Evolutionary conservation across 2,888 invertebrate genomes (phyloP), one percentile per base, ranked within the genome.

Genomic region (Epinotia brunnichana): DNA sequence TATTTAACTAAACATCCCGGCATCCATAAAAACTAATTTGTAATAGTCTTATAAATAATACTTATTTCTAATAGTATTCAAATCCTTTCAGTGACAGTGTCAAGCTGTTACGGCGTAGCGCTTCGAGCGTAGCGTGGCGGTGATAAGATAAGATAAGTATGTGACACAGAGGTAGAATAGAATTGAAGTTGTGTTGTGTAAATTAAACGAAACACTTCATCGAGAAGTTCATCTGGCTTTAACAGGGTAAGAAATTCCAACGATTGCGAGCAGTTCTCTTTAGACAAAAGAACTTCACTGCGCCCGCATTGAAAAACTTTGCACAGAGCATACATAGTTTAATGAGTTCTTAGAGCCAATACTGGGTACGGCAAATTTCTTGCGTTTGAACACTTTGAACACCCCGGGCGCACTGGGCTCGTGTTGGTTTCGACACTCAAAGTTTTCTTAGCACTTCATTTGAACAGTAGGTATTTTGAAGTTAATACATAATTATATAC

Each of bases 281-380:
- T 72, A 73, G 74, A 77, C 77, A 78, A 79, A 77, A 78, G 76
- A 71, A 74, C 53, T 53, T 39, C 21, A 66, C 73, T 76, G 70
- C 76, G 71, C 64, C 74, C 74, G 76, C 80, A 84, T 85, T 88
- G 85, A 86, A 88, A 87, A 88, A 87, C 81, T 88, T 88, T 80
- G 72, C 73, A 71, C 78, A 74, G 75, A 75, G 79, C 79, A 80
- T 83, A 85, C 79, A 80, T 83, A 85, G 80, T 88, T 89, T 85
- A 87, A 88, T 88, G 87, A 88, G 86, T 87, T 88, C 24, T 15
- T 10, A 24, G 57, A 59, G 64, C 51, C 24, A 69, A 54, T 54
- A 54, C 61, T 69, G 66, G 17, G 64, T 64, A 24, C 21, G 51
- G 21, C 51, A 39, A 24, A 64, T 70, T 59, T 57, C 48, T 61